Percentiles rank a stretch among this genome's conserved stretches.
Conservation (phyloP, 64 coral and sea anemone genomes). For the Montipora foliosa region DNA sequence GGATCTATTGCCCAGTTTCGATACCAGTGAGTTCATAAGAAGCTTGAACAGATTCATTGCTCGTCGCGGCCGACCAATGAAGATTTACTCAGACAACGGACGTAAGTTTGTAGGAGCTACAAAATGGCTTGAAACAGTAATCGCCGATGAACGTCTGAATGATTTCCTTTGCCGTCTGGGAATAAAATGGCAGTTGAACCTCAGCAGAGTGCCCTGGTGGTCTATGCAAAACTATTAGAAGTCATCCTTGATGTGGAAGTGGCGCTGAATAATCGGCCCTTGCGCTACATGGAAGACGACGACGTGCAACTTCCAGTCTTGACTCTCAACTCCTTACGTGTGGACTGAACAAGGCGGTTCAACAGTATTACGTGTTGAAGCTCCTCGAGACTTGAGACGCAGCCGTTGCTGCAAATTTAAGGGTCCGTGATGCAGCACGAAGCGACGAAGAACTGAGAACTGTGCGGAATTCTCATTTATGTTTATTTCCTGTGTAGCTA, state of each 20-base stretch:
- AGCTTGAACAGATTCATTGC: slow-evolving; percentile 40
- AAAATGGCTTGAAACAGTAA: background rate
- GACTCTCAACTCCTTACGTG: background rate
- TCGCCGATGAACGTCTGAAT: too few species aligned
- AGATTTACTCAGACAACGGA: background rate
- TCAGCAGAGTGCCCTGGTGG: slow-evolving; percentile 30
- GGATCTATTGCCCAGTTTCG: slow-evolving; percentile 41
- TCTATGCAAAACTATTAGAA: background rate
- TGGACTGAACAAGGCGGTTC: too few species aligned
- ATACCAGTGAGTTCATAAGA: slow-evolving; percentile 15
- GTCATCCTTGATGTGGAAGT: slow-evolving; percentile 20
- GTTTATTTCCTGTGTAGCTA: too few species aligned
- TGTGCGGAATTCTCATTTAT: too few species aligned
- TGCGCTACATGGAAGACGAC: slow-evolving; percentile 22
- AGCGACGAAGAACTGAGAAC: too few species aligned
- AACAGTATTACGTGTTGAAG: too few species aligned
- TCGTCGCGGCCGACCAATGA: background rate
- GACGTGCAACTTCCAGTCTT: slow-evolving; percentile 13
- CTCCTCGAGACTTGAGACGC: too few species aligned
- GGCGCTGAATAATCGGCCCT: background rate
- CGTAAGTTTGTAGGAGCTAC: background rate
- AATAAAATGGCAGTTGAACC: slow-evolving; percentile 49
- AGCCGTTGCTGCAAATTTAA: too few species aligned
- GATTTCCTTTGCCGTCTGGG: too few species aligned
- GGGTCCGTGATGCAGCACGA: too few species aligned